Percentiles rank a stretch among this genome's conserved stretches.
phyloP scores from a whole-genome alignment of 2,113 vertebrate genomes.

The Paedocypris sp. region DNA sequence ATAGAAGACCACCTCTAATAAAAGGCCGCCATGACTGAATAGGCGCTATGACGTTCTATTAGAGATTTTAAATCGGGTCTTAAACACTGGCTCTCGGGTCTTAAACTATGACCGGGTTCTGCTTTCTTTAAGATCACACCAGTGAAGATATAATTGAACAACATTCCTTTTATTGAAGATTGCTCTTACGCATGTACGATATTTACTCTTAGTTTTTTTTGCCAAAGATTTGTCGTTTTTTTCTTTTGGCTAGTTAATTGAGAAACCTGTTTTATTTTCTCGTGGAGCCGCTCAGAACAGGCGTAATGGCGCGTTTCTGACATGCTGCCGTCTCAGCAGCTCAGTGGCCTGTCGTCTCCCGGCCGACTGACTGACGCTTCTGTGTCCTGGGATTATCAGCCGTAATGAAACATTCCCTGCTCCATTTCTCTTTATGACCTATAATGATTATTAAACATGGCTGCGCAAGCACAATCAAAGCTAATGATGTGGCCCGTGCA shows the following conservation, averaged over 20 bases:
- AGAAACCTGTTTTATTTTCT: not conserved
- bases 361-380: slow-evolving; percentile 16
- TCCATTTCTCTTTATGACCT: slow-evolving; percentile 39
- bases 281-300: not conserved
- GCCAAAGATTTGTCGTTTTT: no score
- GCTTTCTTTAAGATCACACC: no score
- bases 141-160: no score
- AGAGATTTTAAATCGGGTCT: no score
- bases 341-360: slow-evolving; percentile 7
- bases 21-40: no score
- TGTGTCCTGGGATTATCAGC: slow-evolving; percentile 26
- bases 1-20: no score
- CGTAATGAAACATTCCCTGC: slow-evolving; percentile 39
- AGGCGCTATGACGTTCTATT: no score
- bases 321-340: slow-evolving; percentile 31
- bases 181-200: no score
- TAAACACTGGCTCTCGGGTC: no score
- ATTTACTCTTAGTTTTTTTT: no score
- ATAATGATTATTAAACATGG: slow-evolving; percentile 35
- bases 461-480: slow-evolving; percentile 22
- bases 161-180: no score
- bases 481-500: slow-evolving; percentile 23
- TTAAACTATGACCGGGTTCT: no score
- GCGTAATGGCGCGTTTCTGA: slow-evolving; percentile 14
- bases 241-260: not conserved